Conservation (phyloP, 2,888 invertebrate species). For the Salticus scenicus region DNA sequence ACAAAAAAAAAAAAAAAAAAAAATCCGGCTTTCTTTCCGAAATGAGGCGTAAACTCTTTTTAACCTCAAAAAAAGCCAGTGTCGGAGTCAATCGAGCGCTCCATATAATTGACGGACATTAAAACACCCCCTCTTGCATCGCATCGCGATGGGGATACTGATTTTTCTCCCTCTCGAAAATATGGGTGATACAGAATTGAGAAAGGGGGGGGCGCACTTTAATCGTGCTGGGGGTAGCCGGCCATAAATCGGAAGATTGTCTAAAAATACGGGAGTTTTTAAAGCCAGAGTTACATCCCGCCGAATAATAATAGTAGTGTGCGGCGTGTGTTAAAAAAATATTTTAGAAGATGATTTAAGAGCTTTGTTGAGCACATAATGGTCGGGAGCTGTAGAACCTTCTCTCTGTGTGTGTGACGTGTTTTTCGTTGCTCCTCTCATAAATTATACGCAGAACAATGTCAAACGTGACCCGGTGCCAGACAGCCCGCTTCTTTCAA, state of each 20-base stretch:
- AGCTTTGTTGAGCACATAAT: conserved; percentile 71
- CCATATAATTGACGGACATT: conserved; percentile 59
- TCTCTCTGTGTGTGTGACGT: conserved; percentile 59
- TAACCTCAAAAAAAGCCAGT: conserved; percentile 29
- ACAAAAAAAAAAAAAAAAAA: not conserved
- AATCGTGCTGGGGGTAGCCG: conserved; percentile 34
- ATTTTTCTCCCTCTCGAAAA: conserved; percentile 10
- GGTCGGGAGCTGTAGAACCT: conserved; percentile 56
- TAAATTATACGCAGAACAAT: conserved; percentile 68
- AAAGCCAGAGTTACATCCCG: conserved; percentile 47
- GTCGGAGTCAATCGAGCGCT: conserved; percentile 59
- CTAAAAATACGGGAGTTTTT: conserved; percentile 65
- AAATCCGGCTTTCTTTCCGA: not conserved
- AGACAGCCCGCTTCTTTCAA: conserved; percentile 67
- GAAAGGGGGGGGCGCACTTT: conserved; percentile 22
- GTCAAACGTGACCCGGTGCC: conserved; percentile 69
- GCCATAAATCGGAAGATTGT: conserved; percentile 67
- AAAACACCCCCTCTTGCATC: conserved; percentile 31
- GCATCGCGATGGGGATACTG: not conserved
- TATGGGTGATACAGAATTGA: not conserved
- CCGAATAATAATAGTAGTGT: conserved; percentile 67
- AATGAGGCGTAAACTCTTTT: conserved; percentile 32
- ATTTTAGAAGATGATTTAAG: conserved; percentile 69
- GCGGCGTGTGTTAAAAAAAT: conserved; percentile 47
- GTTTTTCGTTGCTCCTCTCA: conserved; percentile 67